Evolutionary conservation across 2,888 invertebrate species (phyloP).

Genomic region (Tetrapedia diversipes): DNA sequence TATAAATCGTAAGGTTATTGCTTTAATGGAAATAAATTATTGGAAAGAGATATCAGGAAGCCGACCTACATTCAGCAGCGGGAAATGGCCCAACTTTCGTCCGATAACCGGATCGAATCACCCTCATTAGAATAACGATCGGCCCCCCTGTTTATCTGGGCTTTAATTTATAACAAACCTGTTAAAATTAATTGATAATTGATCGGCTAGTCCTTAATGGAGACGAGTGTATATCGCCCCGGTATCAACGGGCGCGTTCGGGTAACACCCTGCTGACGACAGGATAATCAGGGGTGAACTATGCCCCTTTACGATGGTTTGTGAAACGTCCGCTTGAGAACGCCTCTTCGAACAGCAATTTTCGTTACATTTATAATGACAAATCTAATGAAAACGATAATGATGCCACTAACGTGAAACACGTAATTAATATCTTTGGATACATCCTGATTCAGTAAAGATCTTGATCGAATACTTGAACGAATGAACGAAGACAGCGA

Average conservation of each 20-base stretch:
- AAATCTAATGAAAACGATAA: neutral
- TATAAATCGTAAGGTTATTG: conserved; percentile 42
- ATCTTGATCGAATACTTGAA: no score
- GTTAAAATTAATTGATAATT: conserved; percentile 36
- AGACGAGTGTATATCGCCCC: neutral
- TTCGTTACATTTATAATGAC: neutral
- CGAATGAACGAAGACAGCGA: no score
- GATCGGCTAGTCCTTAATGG: conserved; percentile 5
- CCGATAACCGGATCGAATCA: conserved; percentile 3
- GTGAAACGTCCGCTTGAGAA: conserved; percentile 4
- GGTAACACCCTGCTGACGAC: neutral
- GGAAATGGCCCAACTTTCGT: conserved; percentile 15
- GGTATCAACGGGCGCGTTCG: neutral
- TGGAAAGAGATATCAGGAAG: conserved; percentile 24
- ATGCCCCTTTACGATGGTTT: conserved; percentile 10
- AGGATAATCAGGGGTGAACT: conserved; percentile 19
- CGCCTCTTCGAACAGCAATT: neutral
- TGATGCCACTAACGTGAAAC: neutral
- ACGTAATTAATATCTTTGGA: no score
- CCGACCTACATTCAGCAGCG: conserved; percentile 11
- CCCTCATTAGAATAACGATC: conserved; percentile 31
- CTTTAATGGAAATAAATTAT: conserved; percentile 43
- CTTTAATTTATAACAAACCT: conserved; percentile 23
- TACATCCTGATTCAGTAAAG: no score
- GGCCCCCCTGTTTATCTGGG: conserved; percentile 3